Percentiles rank a stretch among this genome's conserved stretches.
phyloP scores from a whole-genome alignment of 2,888 invertebrate genomes.

The Odontothrips loti region DNA sequence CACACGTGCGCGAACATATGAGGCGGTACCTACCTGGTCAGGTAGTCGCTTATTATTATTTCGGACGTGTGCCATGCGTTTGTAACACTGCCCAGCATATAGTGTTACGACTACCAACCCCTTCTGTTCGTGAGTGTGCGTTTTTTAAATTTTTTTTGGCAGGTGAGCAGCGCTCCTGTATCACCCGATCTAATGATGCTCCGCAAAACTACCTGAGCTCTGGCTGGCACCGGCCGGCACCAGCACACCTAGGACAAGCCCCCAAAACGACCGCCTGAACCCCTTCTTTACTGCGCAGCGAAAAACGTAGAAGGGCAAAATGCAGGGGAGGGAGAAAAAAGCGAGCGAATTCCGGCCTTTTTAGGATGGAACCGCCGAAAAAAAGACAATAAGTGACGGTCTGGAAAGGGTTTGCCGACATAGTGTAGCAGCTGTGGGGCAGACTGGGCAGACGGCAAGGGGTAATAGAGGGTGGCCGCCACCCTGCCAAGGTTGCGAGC shows the following conservation, averaged over 20 bases:
- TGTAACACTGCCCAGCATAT: too few species aligned
- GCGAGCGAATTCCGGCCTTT: not conserved
- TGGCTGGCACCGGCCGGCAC: not conserved
- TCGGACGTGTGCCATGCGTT: too few species aligned
- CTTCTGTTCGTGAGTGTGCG: not conserved
- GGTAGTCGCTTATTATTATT: too few species aligned
- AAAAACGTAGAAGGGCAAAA: not conserved
- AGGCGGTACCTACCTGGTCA: too few species aligned
- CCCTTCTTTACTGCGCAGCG: not conserved
- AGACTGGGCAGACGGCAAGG: not conserved
- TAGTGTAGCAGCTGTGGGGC: slow-evolving; percentile 14
- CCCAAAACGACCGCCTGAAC: not conserved
- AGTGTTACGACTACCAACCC: too few species aligned
- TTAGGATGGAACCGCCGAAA: not conserved
- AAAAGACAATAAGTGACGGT: not conserved
- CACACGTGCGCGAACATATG: too few species aligned
- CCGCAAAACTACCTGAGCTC: slow-evolving; percentile 19
- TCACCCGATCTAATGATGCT: slow-evolving; percentile 20
- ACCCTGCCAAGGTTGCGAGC: too few species aligned
- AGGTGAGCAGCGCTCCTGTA: not conserved
- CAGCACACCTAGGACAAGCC: too few species aligned
- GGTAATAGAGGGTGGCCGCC: not conserved
- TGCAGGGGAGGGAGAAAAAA: not conserved
- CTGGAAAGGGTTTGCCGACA: not conserved
- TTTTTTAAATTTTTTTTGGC: not conserved